Evolutionary conservation across 1,140 invertebrate genomes (phyloP).

Genomic region (Megalonaias nervosa): DNA sequence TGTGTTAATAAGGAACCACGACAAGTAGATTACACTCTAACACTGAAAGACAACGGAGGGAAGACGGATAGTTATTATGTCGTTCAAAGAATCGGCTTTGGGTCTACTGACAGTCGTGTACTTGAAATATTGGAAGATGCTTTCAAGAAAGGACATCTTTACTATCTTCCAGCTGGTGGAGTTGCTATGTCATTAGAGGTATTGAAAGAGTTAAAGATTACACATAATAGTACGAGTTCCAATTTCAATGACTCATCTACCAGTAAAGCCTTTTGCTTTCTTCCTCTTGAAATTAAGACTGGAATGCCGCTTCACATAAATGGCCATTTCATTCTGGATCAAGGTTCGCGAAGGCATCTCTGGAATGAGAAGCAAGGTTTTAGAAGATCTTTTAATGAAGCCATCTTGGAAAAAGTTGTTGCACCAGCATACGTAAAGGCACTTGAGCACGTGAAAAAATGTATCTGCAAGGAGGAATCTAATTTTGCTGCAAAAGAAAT

Average conservation of each 20-base stretch:
- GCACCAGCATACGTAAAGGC: conserved; percentile 42
- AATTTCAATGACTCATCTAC: no score
- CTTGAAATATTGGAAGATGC: conserved; percentile 24
- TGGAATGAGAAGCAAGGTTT: conserved; percentile 43
- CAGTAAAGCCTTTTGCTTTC: conserved; percentile 50
- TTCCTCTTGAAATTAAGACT: conserved; percentile 52
- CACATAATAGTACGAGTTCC: background rate
- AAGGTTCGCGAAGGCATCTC: conserved; percentile 49
- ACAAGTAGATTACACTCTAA: conserved; percentile 31
- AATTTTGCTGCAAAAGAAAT: background rate
- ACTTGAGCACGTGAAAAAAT: conserved; percentile 23
- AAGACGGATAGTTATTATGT: conserved; percentile 39
- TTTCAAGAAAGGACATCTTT: conserved; percentile 32
- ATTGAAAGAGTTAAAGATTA: background rate
- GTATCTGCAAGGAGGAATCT: background rate
- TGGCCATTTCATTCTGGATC: conserved; percentile 59
- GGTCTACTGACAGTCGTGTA: conserved; percentile 23
- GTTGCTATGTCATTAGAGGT: conserved; percentile 38
- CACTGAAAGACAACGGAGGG: conserved; percentile 23
- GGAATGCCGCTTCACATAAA: conserved; percentile 57
- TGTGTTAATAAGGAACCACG: conserved; percentile 2
- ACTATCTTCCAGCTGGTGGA: conserved; percentile 49
- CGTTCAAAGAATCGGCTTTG: conserved; percentile 36
- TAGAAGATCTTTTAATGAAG: conserved; percentile 52
- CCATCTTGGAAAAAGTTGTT: conserved; percentile 40